These are phyloP conservation scores for Blomia tropicalis DNA, from an alignment of 2,888 invertebrate species.

Conservation along the genomic window DNA sequence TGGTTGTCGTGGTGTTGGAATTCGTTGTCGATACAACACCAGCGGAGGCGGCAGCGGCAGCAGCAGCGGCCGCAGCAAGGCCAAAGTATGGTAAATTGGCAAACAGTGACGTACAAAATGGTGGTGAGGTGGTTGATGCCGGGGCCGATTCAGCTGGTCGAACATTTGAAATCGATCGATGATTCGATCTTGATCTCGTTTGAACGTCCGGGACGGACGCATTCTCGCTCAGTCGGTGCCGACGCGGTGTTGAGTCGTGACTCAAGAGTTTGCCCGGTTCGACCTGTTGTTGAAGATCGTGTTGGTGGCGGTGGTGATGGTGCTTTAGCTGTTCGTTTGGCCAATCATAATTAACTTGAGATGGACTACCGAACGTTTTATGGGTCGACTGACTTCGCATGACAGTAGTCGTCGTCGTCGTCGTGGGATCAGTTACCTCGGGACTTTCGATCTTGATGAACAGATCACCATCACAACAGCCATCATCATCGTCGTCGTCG, in stretches of 20 bases:
- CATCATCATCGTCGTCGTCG: slow-evolving; percentile 18
- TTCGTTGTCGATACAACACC: not conserved
- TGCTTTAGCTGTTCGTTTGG: no score
- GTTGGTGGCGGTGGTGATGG: no score
- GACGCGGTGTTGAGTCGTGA: not conserved
- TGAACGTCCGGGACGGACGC: not conserved
- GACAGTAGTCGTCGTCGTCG: not conserved
- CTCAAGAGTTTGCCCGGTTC: not conserved
- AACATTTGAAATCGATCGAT: no score
- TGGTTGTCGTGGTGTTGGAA: not conserved
- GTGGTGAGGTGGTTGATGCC: not conserved
- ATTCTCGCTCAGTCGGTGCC: not conserved
- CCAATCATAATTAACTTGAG: no score
- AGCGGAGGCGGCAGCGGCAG: not conserved
- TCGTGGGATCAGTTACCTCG: slow-evolving; percentile 13
- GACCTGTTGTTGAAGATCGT: not conserved
- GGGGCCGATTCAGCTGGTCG: not conserved
- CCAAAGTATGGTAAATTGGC: not conserved
- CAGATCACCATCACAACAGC: no score
- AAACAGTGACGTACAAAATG: slow-evolving; percentile 5
- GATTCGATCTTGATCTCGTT: not conserved
- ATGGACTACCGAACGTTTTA: not conserved
- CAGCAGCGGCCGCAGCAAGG: not conserved
- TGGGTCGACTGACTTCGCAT: not conserved
- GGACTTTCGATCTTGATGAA: no score